Base-by-base conservation (phyloP, 2,797 vertebrate genomes). In the Morelia viridis region DNA sequence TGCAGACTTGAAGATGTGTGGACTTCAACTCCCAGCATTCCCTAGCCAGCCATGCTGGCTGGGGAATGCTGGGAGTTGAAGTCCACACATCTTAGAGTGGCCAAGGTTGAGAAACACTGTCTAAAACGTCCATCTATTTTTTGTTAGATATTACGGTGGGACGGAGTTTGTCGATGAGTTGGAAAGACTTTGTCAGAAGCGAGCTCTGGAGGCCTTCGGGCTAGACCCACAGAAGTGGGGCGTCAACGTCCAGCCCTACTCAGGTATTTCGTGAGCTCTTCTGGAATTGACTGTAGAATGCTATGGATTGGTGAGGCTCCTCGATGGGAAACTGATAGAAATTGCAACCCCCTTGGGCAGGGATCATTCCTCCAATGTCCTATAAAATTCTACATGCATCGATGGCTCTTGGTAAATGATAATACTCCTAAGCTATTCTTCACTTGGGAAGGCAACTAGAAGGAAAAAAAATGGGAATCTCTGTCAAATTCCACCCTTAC, bases 201-300 rank as follows among this genome's bases (percentile, higher is more conserved):
- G 99, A 93, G 99, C 99, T 0, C 96, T 99, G 94, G 98, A 98
- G 94, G 97, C 95, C 0, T 99, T 98, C 7, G 83, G 57, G 28
- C 98, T 99, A 9, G 98, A 99, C 94, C 97, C 98, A 0, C 97
- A 98, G 91, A 98, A 98, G 95, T 99, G 99, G 99, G 99, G 98
- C 0, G 98, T 99, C 93, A 99, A 99, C 0, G 99, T 99, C 93
- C 99, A 99, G 97, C 99, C 99, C 0, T 99, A 99, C 93, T 99
- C 99, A 5, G 99, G 99, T 99, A 97, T 65, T 35, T 0, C 0
- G 1, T 1, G 10, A 56, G 60, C 9, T 5, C 71, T 19, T 35
- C 2, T 22, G 7, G 8, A 2, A 5, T 4, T 31, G 85, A 8
- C 35, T 7, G 6, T 1, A 1, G 10, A 4, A 9, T 11, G 46